A percentile compares a stretch with the other conserved stretches of the same genome.
Evolutionary conservation across 1,140 invertebrate species (phyloP).

Genomic region (Stegodyphus dumicola): DNA sequence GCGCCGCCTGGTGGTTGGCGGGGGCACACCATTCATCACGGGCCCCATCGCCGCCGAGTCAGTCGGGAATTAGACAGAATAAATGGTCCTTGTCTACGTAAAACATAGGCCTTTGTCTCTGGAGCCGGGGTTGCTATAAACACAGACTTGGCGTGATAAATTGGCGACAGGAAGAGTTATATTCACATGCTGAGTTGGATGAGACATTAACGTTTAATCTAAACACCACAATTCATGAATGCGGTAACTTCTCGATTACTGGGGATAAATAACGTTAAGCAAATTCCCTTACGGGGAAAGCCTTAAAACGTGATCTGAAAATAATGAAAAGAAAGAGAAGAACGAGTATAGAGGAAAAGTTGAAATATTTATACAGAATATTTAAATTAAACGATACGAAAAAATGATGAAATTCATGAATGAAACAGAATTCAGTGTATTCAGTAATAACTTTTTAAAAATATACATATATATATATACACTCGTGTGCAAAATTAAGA

Average conservation of each 20-base stretch:
- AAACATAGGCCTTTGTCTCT: slow-evolving; percentile 59
- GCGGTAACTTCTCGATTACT: background rate
- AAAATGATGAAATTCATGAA: too few relatives aligned
- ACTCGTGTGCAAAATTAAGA: too few relatives aligned
- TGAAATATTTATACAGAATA: too few relatives aligned
- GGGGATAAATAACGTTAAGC: background rate
- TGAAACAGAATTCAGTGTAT: too few relatives aligned
- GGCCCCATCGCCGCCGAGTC: slow-evolving; percentile 47
- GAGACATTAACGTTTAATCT: background rate
- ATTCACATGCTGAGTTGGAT: background rate
- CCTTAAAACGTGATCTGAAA: background rate
- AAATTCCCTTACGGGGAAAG: background rate
- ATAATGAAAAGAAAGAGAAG: too few relatives aligned
- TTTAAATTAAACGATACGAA: too few relatives aligned
- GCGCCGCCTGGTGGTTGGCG: slow-evolving; percentile 54
- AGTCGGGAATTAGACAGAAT: slow-evolving; percentile 59
- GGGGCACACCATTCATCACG: slow-evolving; percentile 53
- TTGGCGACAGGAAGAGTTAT: slow-evolving; percentile 37
- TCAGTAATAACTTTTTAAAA: too few relatives aligned
- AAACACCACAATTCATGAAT: background rate
- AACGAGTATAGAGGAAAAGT: too few relatives aligned
- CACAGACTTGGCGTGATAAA: slow-evolving; percentile 57
- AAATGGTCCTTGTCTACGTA: slow-evolving; percentile 59
- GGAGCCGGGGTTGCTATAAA: slow-evolving; percentile 52
- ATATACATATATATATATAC: too few relatives aligned